Evolutionary conservation across 2,113 vertebrate species (phyloP), one percentile per base, ranked within the genome.

Genomic region (Boleophthalmus pectinirostris): DNA sequence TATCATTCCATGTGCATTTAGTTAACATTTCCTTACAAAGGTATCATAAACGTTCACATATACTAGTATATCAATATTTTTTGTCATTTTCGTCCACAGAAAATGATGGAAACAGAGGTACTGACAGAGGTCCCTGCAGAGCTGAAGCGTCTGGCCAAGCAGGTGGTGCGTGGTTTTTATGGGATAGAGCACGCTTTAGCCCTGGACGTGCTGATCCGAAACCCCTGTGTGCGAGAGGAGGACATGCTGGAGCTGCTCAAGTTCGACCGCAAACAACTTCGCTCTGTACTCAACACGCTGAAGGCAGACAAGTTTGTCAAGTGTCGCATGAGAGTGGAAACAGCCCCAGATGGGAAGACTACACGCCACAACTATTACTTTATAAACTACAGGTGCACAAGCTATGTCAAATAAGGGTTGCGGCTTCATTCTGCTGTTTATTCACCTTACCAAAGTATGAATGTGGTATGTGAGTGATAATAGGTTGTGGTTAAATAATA

Each of bases 321-420:
- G 80, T 98, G 98, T 87, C 95, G 97, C 68, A 96, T 99, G 97
- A 94, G 97, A 43, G 96, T 99, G 29, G 98, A 99, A 90, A 99
- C 97, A 0, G 96, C 97, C 10, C 91, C 94, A 0, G 98, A 99
- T 24, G 97, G 97, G 73, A 99, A 99, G 88, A 96, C 96, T 21
- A 99, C 98, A 0, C 92, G 97, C 0, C 98, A 99, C 77, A 99
- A 99, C 90, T 99, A 98, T 85, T 99, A 99, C 73, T 99, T 99
- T 87, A 98, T 99, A 87, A 98, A 97, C 91, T 99, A 99, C 88
- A 94, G 89, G 88, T 87, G n/a, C 8, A 54, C 11, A 18, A 18
- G 49, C 38, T 10, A 43, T 43, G 7, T 43, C 7, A 9, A 11
- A 43, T 10, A 43, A 43, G 38, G 9, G 29, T 29, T 29, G 29